A percentile compares a stretch with the other conserved stretches of the same genome.
phyloP scores from a whole-genome alignment of 2,888 invertebrate genomes.

The Sicus ferrugineus region DNA sequence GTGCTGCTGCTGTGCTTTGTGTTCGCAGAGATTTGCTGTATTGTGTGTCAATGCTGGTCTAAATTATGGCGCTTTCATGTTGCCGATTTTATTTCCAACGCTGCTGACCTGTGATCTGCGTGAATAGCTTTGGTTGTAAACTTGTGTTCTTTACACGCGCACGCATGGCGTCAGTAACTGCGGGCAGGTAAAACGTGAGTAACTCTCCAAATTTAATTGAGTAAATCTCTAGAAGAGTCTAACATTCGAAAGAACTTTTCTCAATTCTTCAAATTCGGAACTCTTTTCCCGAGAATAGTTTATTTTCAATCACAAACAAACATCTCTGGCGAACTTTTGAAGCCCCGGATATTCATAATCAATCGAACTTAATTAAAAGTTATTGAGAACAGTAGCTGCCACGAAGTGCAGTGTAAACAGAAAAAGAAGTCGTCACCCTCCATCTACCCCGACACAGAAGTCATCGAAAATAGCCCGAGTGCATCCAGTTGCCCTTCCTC shows the following conservation, averaged over 20 bases:
- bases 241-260: not conserved
- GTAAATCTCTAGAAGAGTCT: too few species aligned
- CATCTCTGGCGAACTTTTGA: not conserved
- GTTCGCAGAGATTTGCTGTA: not conserved
- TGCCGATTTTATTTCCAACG: constrained; percentile 21
- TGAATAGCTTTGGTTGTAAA: not conserved
- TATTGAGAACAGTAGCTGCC: constrained; percentile 17
- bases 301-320: not conserved
- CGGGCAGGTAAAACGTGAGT: too few species aligned
- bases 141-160: too few species aligned
- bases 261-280: not conserved
- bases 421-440: constrained; percentile 10
- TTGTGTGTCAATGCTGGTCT: constrained; percentile 4
- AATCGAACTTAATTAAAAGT: not conserved
- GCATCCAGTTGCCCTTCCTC: constrained; percentile 10
- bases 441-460: too few species aligned
- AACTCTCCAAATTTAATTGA: too few species aligned
- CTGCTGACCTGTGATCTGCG: constrained; percentile 10
- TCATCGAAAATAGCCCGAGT: constrained; percentile 7
- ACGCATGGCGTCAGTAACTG: too few species aligned
- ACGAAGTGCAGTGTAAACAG: constrained; percentile 6
- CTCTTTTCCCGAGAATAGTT: too few species aligned
- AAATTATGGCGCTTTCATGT: constrained; percentile 25
- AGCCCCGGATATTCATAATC: not conserved
- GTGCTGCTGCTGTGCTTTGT: too few species aligned